phyloP scores from a whole-genome alignment of 2,113 vertebrate genomes.

The Tenebrosternarchus preto region DNA sequence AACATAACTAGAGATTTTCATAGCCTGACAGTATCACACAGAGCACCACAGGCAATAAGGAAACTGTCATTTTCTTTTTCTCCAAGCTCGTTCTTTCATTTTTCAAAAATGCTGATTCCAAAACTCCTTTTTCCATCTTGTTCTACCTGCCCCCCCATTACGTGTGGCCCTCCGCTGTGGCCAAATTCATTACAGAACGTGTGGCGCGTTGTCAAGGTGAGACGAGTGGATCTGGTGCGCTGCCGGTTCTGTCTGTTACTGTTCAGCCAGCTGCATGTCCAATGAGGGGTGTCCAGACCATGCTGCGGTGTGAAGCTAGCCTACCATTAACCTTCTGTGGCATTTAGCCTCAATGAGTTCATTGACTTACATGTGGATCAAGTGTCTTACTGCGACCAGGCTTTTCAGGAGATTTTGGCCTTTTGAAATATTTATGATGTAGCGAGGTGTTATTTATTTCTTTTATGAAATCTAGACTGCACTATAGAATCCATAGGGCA shows the following conservation, averaged over 20 bases:
- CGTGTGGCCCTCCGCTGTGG: conserved; percentile 37
- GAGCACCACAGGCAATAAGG: not conserved
- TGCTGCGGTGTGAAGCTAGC: conserved; percentile 35
- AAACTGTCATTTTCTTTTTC: not conserved
- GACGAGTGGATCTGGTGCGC: conserved; percentile 45
- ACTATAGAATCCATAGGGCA: no score
- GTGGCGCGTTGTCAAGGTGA: conserved; percentile 42
- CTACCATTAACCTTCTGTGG: conserved; percentile 53
- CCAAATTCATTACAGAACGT: conserved; percentile 38
- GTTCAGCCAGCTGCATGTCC: conserved; percentile 44
- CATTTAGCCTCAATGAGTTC: conserved; percentile 46
- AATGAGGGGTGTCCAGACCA: conserved; percentile 46
- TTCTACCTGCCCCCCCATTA: conserved; percentile 31
- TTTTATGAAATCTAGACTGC: conserved; percentile 9
- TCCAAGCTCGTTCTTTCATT: not conserved
- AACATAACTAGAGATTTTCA: not conserved
- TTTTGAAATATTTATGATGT: conserved; percentile 57
- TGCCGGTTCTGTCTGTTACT: conserved; percentile 46
- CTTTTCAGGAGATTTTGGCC: conserved; percentile 28
- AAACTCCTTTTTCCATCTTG: not conserved
- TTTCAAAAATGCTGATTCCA: not conserved
- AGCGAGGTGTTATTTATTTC: not conserved
- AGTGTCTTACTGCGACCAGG: conserved; percentile 20
- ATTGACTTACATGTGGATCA: conserved; percentile 43
- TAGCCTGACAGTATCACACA: not conserved